These are phyloP conservation scores for Greenwoodochromis staneri DNA, from an alignment of 2,113 vertebrate genomes.

Conservation along the genomic window DNA sequence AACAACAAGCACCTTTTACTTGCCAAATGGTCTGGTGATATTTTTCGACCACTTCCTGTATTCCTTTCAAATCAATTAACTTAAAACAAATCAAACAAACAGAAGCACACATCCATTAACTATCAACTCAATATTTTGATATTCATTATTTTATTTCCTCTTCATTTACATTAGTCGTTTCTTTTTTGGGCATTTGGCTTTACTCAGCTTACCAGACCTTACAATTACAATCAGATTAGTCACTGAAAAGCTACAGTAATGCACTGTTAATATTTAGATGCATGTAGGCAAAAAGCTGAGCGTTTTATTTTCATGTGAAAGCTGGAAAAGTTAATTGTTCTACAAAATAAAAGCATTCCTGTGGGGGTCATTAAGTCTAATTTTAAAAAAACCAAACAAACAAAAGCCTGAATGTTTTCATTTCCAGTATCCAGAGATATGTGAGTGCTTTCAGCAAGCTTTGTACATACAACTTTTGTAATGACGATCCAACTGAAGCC, in stretches of 20 bases:
- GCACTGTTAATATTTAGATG: background rate
- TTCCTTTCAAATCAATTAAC: background rate
- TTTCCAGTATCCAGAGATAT: background rate
- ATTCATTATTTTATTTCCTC: background rate
- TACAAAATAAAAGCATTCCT: background rate
- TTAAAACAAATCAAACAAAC: background rate
- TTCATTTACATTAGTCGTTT: background rate
- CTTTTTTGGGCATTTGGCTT: background rate
- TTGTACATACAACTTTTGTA: background rate
- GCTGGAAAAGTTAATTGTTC: background rate
- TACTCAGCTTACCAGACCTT: background rate
- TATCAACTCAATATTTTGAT: background rate
- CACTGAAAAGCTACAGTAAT: background rate
- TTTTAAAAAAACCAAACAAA: background rate
- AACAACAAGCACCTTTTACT: background rate
- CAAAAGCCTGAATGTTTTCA: background rate
- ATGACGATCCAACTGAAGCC: background rate
- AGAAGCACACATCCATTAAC: background rate
- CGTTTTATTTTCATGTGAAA: background rate
- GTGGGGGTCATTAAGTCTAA: background rate
- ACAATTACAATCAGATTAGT: background rate
- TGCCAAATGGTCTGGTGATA: background rate
- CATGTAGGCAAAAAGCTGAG: background rate
- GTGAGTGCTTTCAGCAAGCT: background rate
- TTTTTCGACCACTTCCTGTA: background rate